Evolutionary conservation across 2,797 vertebrate genomes (phyloP), one percentile per base, ranked within the genome.

Genomic region (Lycodopsis pacificus): DNA sequence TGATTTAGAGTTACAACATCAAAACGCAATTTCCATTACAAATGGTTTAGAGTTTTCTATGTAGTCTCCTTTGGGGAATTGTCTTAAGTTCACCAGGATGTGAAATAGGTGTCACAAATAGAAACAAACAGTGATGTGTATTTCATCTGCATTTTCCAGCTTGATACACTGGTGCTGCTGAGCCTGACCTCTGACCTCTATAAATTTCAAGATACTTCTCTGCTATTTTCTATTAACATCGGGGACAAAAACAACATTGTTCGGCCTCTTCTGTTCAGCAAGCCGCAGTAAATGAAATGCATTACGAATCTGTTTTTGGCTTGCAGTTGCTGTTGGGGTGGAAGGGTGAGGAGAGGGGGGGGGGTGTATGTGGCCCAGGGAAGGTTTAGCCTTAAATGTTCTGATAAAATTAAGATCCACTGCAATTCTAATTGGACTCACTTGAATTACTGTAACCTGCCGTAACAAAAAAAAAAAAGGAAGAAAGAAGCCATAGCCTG

Each of bases 361-460:
- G 46, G 63, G 48, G 12, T 9, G 53, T 8, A 13, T 40, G 0
- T 71, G 69, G 82, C 87, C 77, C 2, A n/a, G 25, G 73, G 80
- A 78, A 53, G 30, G 67, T 84, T 86, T 72, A 68, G 63, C 67
- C 64, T 87, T 64, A 83, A 83, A 83, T 76, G 67, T 71, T 87
- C 44, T n/a, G 68, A 79, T 76, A 76, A 86, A 63, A 88, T 58
- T 72, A 89, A 86, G 71, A 89, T 78, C 74, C 82, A 68, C 68
- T 86, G 34, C 69, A 74, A 86, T 79, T 90, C 30, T 79, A 78
- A 86, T 83, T 88, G 69, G 78, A 84, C 65, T 83, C 86, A 63
- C 77, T 88, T 78, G 64, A 82, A 62, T 82, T 76, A 76, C 75
- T 73, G 62, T 20, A 62, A 71, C 32, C 32, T 54, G 65, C 25